These are phyloP conservation scores for Cryptophagus acutangulus DNA, from an alignment of 2,888 invertebrate genomes.

Conservation along the genomic window DNA sequence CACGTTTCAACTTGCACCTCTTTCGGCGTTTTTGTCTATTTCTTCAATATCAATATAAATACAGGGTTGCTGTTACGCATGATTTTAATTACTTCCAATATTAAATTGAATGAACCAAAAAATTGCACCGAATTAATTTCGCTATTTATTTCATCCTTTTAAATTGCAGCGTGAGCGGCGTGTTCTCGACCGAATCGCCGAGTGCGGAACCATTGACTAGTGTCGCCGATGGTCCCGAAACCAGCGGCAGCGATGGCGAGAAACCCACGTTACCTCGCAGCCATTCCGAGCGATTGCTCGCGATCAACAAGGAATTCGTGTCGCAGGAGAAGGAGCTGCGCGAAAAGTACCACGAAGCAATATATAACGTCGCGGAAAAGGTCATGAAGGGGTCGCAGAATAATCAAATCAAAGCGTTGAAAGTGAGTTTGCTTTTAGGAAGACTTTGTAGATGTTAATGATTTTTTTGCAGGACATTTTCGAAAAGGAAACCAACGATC, in stretches of 20 bases:
- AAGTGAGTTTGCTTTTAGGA: slow-evolving; percentile 42
- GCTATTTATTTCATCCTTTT: too few relatives aligned
- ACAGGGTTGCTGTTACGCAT: too few relatives aligned
- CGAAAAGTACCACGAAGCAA: slow-evolving; percentile 77
- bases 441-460: not conserved
- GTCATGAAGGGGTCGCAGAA: slow-evolving; percentile 72
- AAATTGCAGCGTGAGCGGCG: slow-evolving; percentile 42
- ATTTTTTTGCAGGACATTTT: slow-evolving; percentile 50
- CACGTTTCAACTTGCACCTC: slow-evolving; percentile 18
- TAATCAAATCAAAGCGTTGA: slow-evolving; percentile 73
- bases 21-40: too few relatives aligned
- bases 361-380: slow-evolving; percentile 74
- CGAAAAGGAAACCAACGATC: slow-evolving; percentile 66
- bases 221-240: slow-evolving; percentile 46
- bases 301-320: slow-evolving; percentile 63
- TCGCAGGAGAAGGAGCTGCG: slow-evolving; percentile 69
- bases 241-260: slow-evolving; percentile 46
- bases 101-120: too few relatives aligned
- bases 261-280: slow-evolving; percentile 56
- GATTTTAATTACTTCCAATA: too few relatives aligned
- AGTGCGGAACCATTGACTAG: slow-evolving; percentile 45
- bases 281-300: slow-evolving; percentile 60
- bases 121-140: too few relatives aligned
- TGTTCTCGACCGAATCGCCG: slow-evolving; percentile 46
- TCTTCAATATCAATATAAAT: too few relatives aligned